Base-by-base conservation (phyloP, 1,140 invertebrate species). In the Zophobas morio region DNA sequence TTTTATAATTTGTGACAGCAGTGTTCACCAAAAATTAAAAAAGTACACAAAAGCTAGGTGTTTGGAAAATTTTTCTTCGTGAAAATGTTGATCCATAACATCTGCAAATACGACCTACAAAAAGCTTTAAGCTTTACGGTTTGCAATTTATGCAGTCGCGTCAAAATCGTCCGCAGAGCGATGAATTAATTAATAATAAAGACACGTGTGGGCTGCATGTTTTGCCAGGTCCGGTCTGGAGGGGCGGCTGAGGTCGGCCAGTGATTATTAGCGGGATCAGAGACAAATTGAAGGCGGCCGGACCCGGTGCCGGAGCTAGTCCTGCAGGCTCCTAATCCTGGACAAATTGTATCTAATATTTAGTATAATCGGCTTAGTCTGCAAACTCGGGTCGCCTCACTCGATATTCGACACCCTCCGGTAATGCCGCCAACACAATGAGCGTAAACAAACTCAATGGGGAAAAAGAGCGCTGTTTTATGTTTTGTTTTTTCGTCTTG, bases 321-420 rank as follows among this genome's bases (percentile, higher is more conserved):
- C 57, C 74, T 74, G 56, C 63, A 74, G 66, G 56, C 78, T 72
- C 72, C 80, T 84, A 84, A 84, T 84, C 83, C 83, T 46, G 77
- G 75, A 84, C 83, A 84, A 84, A 84, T 84, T 84, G 83, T 84
- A 84, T 84, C 82, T 84, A 82, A 84, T 84, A 84, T 84, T 84
- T 83, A 83, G 81, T 84, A 81, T 84, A 84, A 84, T 83, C 83
- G 81, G 83, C 81, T 84, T 83, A 82, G 63, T 72, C 77, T 33
- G 46, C 57, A 20, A 66, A 32, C 39, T 36, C 37, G 60, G 60
- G 39, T 66, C 60, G 39, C 8, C 60, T 66, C 60, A 66, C 60
- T 66, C 60, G 60, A 66, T 66, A 66, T 66, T 33, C 60, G 60
- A 66, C 60, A 66, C 60, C 39, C 60, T 40, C 37, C 60, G 39